Conservation (phyloP, 1,140 invertebrate genomes). For the Aphidius ervi region DNA sequence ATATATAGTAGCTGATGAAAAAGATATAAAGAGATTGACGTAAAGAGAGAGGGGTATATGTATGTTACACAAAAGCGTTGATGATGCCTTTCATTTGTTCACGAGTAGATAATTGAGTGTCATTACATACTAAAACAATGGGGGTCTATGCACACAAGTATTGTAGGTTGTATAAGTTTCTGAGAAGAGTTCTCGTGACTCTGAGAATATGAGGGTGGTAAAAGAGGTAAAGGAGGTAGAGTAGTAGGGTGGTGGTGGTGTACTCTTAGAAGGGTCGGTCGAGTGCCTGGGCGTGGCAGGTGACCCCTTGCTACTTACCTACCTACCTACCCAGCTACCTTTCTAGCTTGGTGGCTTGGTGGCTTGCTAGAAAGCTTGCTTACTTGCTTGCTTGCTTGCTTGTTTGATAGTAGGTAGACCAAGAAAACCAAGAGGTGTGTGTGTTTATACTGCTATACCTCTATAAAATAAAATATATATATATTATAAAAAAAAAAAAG, state of each 20-base stretch:
- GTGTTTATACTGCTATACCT: too few relatives aligned
- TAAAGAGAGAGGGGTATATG: not conserved
- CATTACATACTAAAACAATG: slow-evolving; percentile 1
- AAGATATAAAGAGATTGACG: not conserved
- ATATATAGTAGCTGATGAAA: too few relatives aligned
- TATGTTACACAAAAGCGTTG: not conserved
- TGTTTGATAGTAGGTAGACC: too few relatives aligned
- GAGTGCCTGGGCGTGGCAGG: slow-evolving; percentile 21
- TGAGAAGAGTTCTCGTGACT: slow-evolving; percentile 12
- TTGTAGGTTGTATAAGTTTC: slow-evolving; percentile 11
- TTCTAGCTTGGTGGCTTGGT: too few relatives aligned
- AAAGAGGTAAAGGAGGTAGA: not conserved
- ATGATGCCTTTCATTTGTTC: slow-evolving; percentile 8
- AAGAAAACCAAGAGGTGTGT: too few relatives aligned
- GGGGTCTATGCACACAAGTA: not conserved
- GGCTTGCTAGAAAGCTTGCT: too few relatives aligned
- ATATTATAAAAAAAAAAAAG: slow-evolving; percentile 6
- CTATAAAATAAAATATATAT: too few relatives aligned
- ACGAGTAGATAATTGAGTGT: slow-evolving; percentile 20
- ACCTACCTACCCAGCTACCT: not conserved
- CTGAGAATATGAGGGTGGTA: not conserved
- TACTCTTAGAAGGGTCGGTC: not conserved
- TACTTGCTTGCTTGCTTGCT: too few relatives aligned
- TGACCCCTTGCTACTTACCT: slow-evolving; percentile 1
- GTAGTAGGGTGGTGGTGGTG: not conserved